Evolutionary conservation across 2,797 vertebrate species (phyloP).

Genomic region (Sebastes umbrosus): DNA sequence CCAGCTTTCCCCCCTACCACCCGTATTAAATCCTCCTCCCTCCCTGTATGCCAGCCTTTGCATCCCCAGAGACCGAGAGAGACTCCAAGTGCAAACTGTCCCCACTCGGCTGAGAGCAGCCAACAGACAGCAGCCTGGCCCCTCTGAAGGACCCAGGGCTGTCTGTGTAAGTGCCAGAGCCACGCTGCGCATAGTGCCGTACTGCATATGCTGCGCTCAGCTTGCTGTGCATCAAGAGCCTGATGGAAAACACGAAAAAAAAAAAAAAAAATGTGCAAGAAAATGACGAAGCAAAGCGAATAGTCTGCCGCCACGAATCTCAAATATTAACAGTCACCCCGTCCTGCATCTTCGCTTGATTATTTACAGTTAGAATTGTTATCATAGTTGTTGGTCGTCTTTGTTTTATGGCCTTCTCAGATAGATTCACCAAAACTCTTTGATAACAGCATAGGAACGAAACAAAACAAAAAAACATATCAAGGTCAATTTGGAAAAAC

Average conservation of each 20-base stretch:
- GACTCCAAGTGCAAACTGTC: slow-evolving; percentile 79
- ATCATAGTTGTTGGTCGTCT: slow-evolving; percentile 65
- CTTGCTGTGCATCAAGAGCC: slow-evolving; percentile 74
- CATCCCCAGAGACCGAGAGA: slow-evolving; percentile 68
- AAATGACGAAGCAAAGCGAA: slow-evolving; percentile 67
- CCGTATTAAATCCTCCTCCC: slow-evolving; percentile 53
- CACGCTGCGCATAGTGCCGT: slow-evolving; percentile 72
- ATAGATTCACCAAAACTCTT: slow-evolving; percentile 68
- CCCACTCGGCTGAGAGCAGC: slow-evolving; percentile 66
- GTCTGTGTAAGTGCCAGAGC: slow-evolving; percentile 74
- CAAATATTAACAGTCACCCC: slow-evolving; percentile 39
- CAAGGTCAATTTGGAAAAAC: slow-evolving; percentile 73
- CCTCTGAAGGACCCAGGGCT: slow-evolving; percentile 72
- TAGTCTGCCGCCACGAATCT: slow-evolving; percentile 28
- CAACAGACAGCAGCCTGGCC: slow-evolving; percentile 77
- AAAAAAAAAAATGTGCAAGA: slow-evolving; percentile 40
- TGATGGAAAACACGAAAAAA: slow-evolving; percentile 51
- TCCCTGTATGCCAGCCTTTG: slow-evolving; percentile 69
- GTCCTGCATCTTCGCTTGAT: slow-evolving; percentile 54
- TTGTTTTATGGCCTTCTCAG: slow-evolving; percentile 74
- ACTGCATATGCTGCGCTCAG: slow-evolving; percentile 77
- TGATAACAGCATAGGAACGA: slow-evolving; percentile 64
- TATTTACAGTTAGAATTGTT: slow-evolving; percentile 74
- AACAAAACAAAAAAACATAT: slow-evolving; percentile 38
- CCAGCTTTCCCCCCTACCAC: slow-evolving; percentile 41